Base-by-base conservation (phyloP, 2,888 invertebrate genomes). In the Spisula subtruncata region DNA sequence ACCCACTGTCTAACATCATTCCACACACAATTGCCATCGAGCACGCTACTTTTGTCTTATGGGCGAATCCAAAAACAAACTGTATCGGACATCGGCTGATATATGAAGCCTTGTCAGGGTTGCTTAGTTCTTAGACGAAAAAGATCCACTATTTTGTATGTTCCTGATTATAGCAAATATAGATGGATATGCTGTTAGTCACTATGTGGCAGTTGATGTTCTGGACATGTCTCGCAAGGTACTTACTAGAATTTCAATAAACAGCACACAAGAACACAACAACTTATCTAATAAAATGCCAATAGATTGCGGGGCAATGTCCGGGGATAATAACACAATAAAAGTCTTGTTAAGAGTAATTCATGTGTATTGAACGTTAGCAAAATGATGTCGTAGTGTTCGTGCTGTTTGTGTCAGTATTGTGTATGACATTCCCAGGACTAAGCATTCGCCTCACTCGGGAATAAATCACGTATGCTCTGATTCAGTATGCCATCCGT, bases 51-150 rank as follows among this genome's bases (percentile, higher is more conserved):
- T 25, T n/a, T n/a, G n/a, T n/a, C n/a, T n/a, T n/a, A n/a, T n/a
- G n/a, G n/a, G n/a, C n/a, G n/a, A n/a, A n/a, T n/a, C 51, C n/a
- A 66, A 25, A 66, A 66, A 66, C 60, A 66, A 66, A 25, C n/a
- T 0, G 60, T 25, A n/a, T 0, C n/a, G 8, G 60, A 66, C 60
- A n/a, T 4, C 60, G 41, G 41, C 41, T 66, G 25, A 66, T 66
- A 0, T n/a, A 66, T 25, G 25, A 66, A n/a, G 25, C 25, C 25
- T n/a, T 25, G 10, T n/a, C n/a, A 4, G 10, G 51, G 60, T 66
- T 25, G 60, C 10, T 12, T 25, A 66, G n/a, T 25, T 66, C 25
- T 8, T n/a, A 25, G 60, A 66, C 60, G 25, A 66, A 16, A 66
- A 10, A 25, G 5, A n/a, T 66, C 60, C 25, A 66, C 25, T 25